Evolutionary conservation across 2,888 invertebrate genomes (phyloP).

Genomic region (Thyatira batis): DNA sequence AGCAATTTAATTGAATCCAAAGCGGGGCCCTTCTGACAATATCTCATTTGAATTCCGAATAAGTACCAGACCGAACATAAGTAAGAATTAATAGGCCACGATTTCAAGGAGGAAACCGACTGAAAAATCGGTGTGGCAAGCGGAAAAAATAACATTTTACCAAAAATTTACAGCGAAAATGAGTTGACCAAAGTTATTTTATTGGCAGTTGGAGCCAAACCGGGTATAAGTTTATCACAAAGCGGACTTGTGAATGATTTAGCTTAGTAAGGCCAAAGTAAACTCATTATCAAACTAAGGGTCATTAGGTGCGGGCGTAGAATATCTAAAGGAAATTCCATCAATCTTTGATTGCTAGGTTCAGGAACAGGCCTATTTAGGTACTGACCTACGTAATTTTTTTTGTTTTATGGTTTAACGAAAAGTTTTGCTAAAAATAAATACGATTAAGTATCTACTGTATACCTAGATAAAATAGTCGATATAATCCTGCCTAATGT

Average conservation of each 20-base stretch:
- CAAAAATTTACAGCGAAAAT: neutral
- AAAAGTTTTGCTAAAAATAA: no score
- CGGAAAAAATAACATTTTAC: neutral
- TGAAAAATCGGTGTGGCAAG: neutral
- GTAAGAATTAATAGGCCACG: constrained; percentile 2
- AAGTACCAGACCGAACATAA: neutral
- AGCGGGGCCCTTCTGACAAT: neutral
- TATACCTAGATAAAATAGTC: no score
- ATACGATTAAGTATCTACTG: no score
- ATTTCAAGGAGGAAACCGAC: neutral
- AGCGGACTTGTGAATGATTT: constrained; percentile 10
- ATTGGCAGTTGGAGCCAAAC: constrained; percentile 6
- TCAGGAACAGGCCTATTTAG: no score
- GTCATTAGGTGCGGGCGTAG: neutral
- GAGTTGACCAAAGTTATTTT: constrained; percentile 7
- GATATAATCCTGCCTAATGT: no score
- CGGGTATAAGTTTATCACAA: neutral
- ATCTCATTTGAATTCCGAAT: neutral
- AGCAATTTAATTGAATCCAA: neutral
- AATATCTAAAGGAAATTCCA: constrained; percentile 2
- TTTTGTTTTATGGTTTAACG: no score
- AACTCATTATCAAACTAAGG: constrained; percentile 16
- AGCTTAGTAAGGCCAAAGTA: constrained; percentile 10
- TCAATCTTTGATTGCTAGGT: neutral
- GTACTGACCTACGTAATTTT: no score